A percentile compares a stretch with the other conserved stretches of the same genome.
These are phyloP conservation scores for Palloptera scutellata DNA, from an alignment of 2,888 invertebrate species.

Conservation along the genomic window DNA sequence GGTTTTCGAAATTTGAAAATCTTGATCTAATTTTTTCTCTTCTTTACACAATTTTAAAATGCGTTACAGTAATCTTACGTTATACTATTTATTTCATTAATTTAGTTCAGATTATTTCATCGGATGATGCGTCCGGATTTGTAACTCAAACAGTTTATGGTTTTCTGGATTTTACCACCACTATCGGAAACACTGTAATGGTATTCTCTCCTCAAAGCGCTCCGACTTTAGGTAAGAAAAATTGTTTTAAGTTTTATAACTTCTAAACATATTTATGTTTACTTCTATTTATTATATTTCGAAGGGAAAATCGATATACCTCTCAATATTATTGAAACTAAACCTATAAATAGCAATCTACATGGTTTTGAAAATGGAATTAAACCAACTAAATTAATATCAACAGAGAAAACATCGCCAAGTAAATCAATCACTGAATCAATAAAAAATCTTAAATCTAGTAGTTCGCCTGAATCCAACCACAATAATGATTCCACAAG, in stretches of 20 bases:
- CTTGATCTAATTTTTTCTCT: no score
- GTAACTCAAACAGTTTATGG: constrained; percentile 93
- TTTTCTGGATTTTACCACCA: constrained; percentile 92
- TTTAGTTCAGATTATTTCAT: constrained; percentile 13
- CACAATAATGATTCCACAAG: no score
- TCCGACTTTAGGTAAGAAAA: constrained; percentile 71
- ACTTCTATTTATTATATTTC: not conserved
- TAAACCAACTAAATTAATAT: constrained; percentile 46
- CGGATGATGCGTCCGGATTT: constrained; percentile 53
- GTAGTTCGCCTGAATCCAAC: no score
- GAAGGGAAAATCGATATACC: constrained; percentile 29
- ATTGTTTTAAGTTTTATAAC: not conserved
- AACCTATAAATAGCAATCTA: constrained; percentile 43
- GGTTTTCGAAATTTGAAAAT: no score
- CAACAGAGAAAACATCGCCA: constrained; percentile 37
- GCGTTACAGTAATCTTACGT: no score
- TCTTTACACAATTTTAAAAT: no score
- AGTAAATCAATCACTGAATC: constrained; percentile 26
- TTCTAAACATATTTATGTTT: not conserved
- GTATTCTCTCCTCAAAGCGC: constrained; percentile 89
- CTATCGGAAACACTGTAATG: constrained; percentile 93
- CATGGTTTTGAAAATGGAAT: constrained; percentile 44
- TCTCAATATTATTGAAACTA: constrained; percentile 53
- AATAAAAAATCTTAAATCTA: no score
- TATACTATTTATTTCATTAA: not conserved